Evolutionary conservation across 2,888 invertebrate species (phyloP).

Genomic region (Dexiosoma caninum): DNA sequence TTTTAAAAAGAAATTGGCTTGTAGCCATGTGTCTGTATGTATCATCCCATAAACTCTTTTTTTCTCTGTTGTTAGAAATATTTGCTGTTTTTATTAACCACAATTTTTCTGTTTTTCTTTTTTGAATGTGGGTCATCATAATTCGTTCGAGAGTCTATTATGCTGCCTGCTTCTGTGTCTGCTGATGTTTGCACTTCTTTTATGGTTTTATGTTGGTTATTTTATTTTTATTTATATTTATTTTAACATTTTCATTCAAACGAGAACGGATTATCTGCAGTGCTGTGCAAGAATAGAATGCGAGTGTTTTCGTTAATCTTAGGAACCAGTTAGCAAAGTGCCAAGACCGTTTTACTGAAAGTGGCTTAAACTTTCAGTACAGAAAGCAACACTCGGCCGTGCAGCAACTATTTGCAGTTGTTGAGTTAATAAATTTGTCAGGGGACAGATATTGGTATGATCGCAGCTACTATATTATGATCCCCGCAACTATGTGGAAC

Average conservation of each 20-base stretch:
- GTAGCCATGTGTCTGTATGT: background rate
- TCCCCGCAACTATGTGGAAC: too few relatives aligned
- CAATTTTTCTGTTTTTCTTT: conserved; percentile 8
- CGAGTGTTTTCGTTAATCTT: background rate
- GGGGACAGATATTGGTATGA: too few relatives aligned
- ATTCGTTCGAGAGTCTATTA: background rate
- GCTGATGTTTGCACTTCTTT: conserved; percentile 26
- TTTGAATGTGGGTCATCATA: conserved; percentile 29
- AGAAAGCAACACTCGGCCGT: too few relatives aligned
- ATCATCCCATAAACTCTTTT: background rate
- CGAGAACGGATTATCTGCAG: background rate
- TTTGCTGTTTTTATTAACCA: background rate
- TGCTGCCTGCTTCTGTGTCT: background rate
- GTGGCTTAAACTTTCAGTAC: background rate
- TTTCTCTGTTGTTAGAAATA: background rate
- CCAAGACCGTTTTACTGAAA: background rate
- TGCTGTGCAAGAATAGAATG: background rate
- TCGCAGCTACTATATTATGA: too few relatives aligned
- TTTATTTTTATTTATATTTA: background rate
- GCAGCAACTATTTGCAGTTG: too few relatives aligned
- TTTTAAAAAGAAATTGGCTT: background rate
- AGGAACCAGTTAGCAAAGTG: background rate
- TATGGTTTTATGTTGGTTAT: background rate
- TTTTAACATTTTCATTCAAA: background rate
- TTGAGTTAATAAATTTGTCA: too few relatives aligned